Evolutionary conservation across 2,888 invertebrate genomes (phyloP).

Genomic region (Agrochola macilenta): DNA sequence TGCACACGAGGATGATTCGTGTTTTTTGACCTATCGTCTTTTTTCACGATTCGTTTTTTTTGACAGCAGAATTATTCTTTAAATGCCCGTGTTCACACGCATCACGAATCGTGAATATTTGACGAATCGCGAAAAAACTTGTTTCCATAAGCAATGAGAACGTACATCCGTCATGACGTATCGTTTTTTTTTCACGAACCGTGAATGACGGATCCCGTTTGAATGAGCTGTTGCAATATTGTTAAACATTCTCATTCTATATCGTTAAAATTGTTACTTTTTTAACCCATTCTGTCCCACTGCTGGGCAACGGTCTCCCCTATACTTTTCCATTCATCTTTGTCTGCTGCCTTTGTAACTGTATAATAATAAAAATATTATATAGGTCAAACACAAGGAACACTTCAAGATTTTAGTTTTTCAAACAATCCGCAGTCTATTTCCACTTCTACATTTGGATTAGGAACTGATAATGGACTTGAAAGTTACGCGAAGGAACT

Average conservation of each 20-base stretch:
- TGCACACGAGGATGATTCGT: no score
- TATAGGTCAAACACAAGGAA: not conserved
- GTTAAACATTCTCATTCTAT: not conserved
- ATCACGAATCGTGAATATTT: no score
- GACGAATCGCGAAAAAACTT: no score
- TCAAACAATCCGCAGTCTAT: constrained; percentile 42
- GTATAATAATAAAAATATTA: not conserved
- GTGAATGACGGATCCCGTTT: no score
- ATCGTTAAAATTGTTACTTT: not conserved
- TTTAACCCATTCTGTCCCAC: not conserved
- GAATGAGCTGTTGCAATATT: no score
- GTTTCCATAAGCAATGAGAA: no score
- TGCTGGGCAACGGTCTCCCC: not conserved
- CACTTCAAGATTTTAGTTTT: constrained; percentile 24
- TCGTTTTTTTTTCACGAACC: no score
- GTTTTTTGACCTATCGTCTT: no score
- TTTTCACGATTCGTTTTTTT: no score
- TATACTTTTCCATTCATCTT: not conserved
- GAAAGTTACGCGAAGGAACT: constrained; percentile 50
- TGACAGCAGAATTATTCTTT: no score
- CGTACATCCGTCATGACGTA: no score
- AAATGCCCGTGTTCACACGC: no score
- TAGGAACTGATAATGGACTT: constrained; percentile 57
- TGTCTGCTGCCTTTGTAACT: not conserved
- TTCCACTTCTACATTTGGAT: constrained; percentile 49